These are phyloP conservation scores for Geococcyx californianus DNA, from an alignment of 2,113 vertebrate species.

Conservation along the genomic window DNA sequence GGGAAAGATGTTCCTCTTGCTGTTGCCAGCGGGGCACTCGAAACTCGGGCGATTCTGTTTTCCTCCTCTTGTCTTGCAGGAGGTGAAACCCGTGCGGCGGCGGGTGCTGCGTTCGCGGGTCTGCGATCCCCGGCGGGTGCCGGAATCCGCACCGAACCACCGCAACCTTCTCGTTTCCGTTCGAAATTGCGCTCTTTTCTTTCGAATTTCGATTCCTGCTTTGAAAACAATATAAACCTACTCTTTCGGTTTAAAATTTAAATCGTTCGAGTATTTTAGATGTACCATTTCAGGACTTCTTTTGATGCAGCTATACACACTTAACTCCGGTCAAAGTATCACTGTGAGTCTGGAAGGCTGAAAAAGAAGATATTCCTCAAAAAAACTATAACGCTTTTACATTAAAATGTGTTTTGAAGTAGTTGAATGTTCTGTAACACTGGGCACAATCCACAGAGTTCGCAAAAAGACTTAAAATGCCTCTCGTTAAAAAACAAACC, in stretches of 20 bases:
- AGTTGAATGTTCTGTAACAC: not conserved
- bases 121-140: not conserved
- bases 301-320: not conserved
- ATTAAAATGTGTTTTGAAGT: not conserved
- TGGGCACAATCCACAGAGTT: not conserved
- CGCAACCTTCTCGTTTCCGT: not conserved
- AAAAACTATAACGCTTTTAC: not conserved
- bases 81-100: not conserved
- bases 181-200: not conserved
- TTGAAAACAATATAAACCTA: not conserved
- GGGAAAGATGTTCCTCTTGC: not conserved
- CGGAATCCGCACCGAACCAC: not conserved
- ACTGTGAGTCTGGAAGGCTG: not conserved
- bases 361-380: not conserved
- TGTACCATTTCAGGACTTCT: not conserved
- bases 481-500: not conserved
- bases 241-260: not conserved
- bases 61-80: not conserved
- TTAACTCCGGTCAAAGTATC: not conserved
- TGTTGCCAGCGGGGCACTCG: not conserved
- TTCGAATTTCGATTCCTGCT: not conserved
- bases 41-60: not conserved
- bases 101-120: not conserved
- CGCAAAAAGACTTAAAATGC: not conserved
- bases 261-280: not conserved